phyloP scores from a whole-genome alignment of 2,888 invertebrate genomes.

The Mythimna pallens region DNA sequence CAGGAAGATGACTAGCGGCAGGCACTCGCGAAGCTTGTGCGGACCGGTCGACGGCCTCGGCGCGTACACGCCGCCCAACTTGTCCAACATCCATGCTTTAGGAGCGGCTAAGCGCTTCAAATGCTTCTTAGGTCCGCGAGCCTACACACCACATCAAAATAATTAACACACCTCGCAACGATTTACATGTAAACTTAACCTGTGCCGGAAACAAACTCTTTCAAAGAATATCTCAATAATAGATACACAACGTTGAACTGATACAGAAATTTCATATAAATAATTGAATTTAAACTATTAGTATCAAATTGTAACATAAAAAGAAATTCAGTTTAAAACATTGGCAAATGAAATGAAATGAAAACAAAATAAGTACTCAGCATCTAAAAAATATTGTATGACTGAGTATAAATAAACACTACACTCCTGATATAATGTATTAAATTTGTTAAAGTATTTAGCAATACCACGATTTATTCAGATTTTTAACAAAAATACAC shows the following conservation, averaged over 20 bases:
- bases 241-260: background rate
- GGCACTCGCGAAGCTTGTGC: slow-evolving; percentile 98
- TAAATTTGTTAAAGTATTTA: slow-evolving; percentile 25
- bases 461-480: slow-evolving; percentile 71
- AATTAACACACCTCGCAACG: slow-evolving; percentile 9
- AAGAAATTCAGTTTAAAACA: slow-evolving; percentile 19
- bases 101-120: slow-evolving; percentile 99
- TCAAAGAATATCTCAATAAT: background rate
- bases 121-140: slow-evolving; percentile 99
- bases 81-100: slow-evolving; percentile 99
- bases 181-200: slow-evolving; percentile 49
- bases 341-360: slow-evolving; percentile 22
- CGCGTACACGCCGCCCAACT: slow-evolving; percentile 99
- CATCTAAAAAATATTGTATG: slow-evolving; percentile 44
- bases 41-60: slow-evolving; percentile 99
- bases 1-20: slow-evolving; percentile 98
- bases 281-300: background rate
- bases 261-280: background rate
- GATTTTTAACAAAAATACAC: slow-evolving; percentile 72
- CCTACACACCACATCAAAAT: slow-evolving; percentile 90
- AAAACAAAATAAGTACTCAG: slow-evolving; percentile 7
- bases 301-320: background rate
- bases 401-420: background rate
- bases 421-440: background rate
- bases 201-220: background rate